A percentile compares a stretch with the other conserved stretches of the same genome.
These are phyloP conservation scores for Gymnocypris eckloni DNA, from an alignment of 2,797 vertebrate genomes.

Conservation along the genomic window DNA sequence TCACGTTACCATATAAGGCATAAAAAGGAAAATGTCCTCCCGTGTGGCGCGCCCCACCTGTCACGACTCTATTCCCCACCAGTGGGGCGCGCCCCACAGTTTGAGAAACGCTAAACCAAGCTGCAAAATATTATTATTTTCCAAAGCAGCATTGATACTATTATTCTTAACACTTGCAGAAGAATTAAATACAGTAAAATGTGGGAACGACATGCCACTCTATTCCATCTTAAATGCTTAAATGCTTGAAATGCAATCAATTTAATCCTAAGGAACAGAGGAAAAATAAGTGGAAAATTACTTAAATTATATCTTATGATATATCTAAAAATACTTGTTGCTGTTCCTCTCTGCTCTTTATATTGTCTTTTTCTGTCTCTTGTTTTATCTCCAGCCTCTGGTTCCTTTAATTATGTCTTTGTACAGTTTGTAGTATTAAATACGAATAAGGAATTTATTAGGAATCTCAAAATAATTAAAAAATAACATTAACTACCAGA, in stretches of 20 bases:
- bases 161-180: neutral
- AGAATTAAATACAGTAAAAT: neutral
- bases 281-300: neutral
- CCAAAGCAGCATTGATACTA: too few species aligned
- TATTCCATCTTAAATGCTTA: neutral
- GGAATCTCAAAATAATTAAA: neutral
- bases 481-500: constrained; percentile 1
- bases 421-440: neutral
- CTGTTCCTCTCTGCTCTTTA: neutral
- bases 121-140: neutral
- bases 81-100: too few species aligned
- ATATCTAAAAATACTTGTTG: too few species aligned
- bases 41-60: too few species aligned
- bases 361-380: neutral
- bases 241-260: neutral
- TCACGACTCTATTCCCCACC: too few species aligned
- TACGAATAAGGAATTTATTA: neutral
- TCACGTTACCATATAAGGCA: too few species aligned
- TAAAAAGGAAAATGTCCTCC: too few species aligned
- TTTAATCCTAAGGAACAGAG: neutral
- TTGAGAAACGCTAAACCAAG: neutral
- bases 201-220: neutral
- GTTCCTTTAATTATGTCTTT: neutral
- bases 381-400: neutral
- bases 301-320: neutral